Conservation (phyloP, 1,140 invertebrate species). For the Pinna nobilis region DNA sequence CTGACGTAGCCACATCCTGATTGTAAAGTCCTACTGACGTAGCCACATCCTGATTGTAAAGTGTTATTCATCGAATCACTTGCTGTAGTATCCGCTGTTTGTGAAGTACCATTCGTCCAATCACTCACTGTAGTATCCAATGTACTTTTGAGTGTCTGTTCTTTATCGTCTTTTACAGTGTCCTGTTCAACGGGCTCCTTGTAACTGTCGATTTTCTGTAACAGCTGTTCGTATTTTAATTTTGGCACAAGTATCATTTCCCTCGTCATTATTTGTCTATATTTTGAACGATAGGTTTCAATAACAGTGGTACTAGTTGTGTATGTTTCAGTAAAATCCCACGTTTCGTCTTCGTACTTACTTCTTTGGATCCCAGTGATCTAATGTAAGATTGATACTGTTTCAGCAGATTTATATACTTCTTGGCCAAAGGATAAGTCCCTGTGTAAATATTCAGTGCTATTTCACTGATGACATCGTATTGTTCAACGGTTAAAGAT, state of each 20-base stretch:
- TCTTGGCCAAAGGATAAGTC: background rate
- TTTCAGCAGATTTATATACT: conserved; percentile 21
- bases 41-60: background rate
- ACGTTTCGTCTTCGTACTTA: conserved; percentile 7
- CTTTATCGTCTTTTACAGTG: background rate
- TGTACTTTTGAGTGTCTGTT: background rate
- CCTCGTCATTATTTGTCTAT: conserved; percentile 1
- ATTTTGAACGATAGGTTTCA: conserved; percentile 13
- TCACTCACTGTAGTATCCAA: conserved; percentile 3
- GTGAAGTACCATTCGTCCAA: background rate
- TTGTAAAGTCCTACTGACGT: background rate
- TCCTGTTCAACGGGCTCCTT: background rate
- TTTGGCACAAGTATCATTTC: conserved; percentile 22
- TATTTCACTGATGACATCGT: conserved; percentile 12
- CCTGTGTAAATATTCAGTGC: conserved; percentile 11
- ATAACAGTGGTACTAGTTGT: background rate
- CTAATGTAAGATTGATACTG: conserved; percentile 10
- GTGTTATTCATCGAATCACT: background rate
- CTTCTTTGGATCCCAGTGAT: conserved; percentile 15
- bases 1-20: background rate
- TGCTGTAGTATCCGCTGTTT: background rate
- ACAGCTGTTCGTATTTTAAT: conserved; percentile 9
- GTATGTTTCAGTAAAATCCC: background rate
- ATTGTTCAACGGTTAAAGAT: conserved; percentile 8
- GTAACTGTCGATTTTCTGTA: background rate